Evolutionary conservation across 2,888 invertebrate species (phyloP), one percentile per base, ranked within the genome.

Genomic region (Leistus spinibarbis): DNA sequence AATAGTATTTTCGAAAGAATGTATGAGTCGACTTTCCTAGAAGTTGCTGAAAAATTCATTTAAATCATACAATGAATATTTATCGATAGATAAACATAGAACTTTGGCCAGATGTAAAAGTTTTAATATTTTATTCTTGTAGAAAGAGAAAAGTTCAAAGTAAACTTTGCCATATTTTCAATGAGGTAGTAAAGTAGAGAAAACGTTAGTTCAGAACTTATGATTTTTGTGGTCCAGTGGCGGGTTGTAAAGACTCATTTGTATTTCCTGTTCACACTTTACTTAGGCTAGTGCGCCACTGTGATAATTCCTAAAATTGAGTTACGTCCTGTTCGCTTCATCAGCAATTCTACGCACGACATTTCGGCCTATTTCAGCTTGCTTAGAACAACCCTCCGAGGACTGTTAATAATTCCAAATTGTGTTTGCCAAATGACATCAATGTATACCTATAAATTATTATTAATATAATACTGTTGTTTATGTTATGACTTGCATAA

Each of bases 381-480:
- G 65, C 56, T 72, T 72, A 56, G 65, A 22, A 20, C 27, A 24
- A 54, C 23, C 22, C 66, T 40, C 60, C 20, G 23, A 57, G 57
- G 72, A 72, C 72, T 72, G 72, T 72, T 72, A 72, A 72, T 72
- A 66, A 65, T 56, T 24, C 40, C 65, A 65, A 71, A 71, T 62
- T 72, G 71, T 65, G 54, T 70, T 62, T 40, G 22, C 65, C 23
- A 65, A 72, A 72, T 72, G 65, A 63, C 62, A 62, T 62, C 17
- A 20, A 56, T 54, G 17, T 57, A 68, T 53, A 20, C 63, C 54
- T 63, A 22, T 69, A 20, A 53, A 53, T 70, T 40, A 40, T n/a
- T n/a, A n/a, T n/a, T n/a, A 40, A 40, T 40, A 5, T 40, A 40
- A 40, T 40, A 10, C 40, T 40, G 40, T 40, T 40, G 40, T 40